phyloP scores from a whole-genome alignment of 2,113 vertebrate species.

The Artemisiospiza belli region DNA sequence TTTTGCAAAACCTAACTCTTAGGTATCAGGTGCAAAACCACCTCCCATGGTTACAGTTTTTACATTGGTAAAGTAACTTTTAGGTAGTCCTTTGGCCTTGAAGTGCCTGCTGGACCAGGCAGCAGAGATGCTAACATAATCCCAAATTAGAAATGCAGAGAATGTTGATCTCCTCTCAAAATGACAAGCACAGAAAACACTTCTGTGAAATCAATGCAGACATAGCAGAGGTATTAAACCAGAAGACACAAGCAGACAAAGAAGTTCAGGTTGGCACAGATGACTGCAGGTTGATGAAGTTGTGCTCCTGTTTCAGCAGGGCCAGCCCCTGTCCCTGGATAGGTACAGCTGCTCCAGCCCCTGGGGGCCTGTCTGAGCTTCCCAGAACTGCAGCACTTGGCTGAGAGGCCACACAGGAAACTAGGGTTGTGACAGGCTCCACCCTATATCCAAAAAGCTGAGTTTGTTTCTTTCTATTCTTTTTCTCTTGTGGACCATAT shows the following conservation, averaged over 20 bases:
- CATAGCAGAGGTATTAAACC: not conserved
- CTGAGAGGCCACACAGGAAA: not conserved
- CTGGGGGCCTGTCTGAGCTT: not conserved
- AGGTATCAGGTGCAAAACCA: not conserved
- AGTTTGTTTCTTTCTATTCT: not conserved
- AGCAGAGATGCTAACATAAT: not conserved
- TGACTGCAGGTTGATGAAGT: not conserved
- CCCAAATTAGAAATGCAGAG: not conserved
- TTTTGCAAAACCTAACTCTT: not conserved
- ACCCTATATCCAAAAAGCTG: not conserved
- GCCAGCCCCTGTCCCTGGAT: not conserved
- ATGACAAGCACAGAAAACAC: not conserved
- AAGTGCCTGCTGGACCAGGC: not conserved
- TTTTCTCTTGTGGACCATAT: not conserved
- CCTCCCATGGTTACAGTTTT: not conserved
- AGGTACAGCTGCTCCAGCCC: not conserved
- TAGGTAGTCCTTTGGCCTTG: not conserved
- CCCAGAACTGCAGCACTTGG: not conserved
- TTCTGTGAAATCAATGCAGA: not conserved
- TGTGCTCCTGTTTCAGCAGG: not conserved
- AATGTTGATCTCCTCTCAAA: not conserved
- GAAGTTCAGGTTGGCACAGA: not conserved
- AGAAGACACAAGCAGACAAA: not conserved
- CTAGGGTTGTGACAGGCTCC: not conserved
- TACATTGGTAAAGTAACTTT: not conserved